These are phyloP conservation scores for Dipodomys merriami DNA, from an alignment of 2,113 vertebrate genomes.

Conservation along the genomic window DNA sequence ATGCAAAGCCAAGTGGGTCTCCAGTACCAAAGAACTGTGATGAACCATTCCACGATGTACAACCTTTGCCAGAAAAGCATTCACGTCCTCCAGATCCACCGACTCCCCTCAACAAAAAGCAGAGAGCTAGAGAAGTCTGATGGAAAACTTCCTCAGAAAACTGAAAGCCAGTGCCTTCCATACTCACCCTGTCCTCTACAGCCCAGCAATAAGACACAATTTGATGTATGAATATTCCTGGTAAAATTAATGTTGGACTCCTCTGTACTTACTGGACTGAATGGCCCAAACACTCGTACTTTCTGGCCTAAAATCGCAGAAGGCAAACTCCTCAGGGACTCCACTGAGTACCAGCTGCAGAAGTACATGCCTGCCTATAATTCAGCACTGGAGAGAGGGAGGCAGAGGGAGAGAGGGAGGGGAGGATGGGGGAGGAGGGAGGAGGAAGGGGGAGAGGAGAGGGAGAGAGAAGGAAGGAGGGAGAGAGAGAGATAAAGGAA, in stretches of 20 bases:
- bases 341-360: too few relatives aligned
- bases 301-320: not conserved
- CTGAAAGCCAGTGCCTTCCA: not conserved
- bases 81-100: not conserved
- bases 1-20: not conserved
- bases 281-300: not conserved
- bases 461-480: not conserved
- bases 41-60: too few relatives aligned
- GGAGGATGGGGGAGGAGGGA: not conserved
- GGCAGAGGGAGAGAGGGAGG: accelerated
- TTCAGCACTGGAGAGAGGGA: too few relatives aligned
- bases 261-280: not conserved
- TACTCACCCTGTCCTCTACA: not conserved
- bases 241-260: not conserved
- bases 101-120: not conserved
- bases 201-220: not conserved
- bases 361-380: too few relatives aligned
- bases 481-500: too few relatives aligned
- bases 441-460: too few relatives aligned
- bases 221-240: not conserved
- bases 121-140: not conserved
- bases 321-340: not conserved
- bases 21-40: not conserved
- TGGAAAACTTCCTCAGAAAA: not conserved
- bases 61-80: not conserved